phyloP scores from a whole-genome alignment of 2,797 vertebrate genomes.

The Paramormyrops hopkinsi region DNA sequence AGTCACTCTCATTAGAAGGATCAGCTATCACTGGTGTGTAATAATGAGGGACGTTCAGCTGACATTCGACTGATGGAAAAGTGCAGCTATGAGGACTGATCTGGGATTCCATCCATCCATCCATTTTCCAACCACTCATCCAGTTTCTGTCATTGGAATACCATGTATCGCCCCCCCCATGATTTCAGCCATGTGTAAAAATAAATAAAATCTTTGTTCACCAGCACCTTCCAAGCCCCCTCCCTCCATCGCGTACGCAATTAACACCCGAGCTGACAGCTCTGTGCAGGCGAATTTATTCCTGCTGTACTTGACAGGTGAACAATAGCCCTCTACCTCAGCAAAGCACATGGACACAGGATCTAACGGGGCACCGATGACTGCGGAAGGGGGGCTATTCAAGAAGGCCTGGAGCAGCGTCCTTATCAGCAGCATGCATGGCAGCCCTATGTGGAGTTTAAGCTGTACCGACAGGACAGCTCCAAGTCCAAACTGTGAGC shows the following conservation, averaged over 20 bases:
- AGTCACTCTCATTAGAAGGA: neutral
- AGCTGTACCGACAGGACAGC: neutral
- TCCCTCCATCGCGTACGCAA: neutral
- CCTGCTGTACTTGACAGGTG: conserved; percentile 37
- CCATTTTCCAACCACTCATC: neutral
- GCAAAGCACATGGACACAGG: conserved; percentile 16
- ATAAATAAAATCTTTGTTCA: neutral
- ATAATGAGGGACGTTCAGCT: neutral
- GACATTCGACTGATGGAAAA: neutral
- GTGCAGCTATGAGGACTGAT: neutral
- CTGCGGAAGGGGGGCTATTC: neutral
- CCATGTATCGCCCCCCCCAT: neutral
- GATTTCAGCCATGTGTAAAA: neutral
- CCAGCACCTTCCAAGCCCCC: neutral
- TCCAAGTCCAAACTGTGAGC: neutral
- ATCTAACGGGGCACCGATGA: conserved; percentile 1
- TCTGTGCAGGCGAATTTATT: conserved; percentile 29
- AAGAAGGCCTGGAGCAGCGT: neutral
- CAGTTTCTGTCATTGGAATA: neutral
- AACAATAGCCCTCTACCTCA: conserved; percentile 25
- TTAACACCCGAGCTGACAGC: neutral
- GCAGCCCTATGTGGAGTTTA: neutral
- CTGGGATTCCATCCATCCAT: neutral
- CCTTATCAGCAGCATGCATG: conserved; percentile 6
- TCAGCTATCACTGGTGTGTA: neutral